Conservation (phyloP, 2,888 invertebrate species). For the Phortica magna region DNA sequence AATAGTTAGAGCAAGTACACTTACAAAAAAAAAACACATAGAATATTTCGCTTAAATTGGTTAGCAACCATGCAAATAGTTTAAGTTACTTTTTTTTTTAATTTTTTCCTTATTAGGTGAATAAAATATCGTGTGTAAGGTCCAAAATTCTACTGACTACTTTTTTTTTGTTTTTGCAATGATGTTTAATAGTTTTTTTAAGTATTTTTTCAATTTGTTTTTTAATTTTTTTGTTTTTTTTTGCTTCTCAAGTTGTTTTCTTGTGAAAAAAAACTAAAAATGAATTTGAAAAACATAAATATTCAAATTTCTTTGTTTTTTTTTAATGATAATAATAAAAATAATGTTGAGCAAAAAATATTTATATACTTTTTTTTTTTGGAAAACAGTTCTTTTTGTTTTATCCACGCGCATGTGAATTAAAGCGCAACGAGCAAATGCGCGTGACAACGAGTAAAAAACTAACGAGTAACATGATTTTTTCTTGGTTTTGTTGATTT, state of each 20-base stretch:
- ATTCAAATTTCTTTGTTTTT: constrained; percentile 34
- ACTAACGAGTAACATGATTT: background rate
- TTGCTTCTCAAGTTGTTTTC: constrained; percentile 45
- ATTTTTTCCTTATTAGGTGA: background rate
- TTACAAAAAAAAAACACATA: constrained; percentile 24
- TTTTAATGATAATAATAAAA: constrained; percentile 33
- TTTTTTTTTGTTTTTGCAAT: constrained; percentile 40
- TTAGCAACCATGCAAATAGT: constrained; percentile 18
- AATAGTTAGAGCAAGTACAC: constrained; percentile 49
- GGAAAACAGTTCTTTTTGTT: constrained; percentile 8
- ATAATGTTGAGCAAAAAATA: background rate
- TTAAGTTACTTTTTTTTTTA: constrained; percentile 32
- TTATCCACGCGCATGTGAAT: background rate
- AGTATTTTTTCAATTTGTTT: constrained; percentile 32
- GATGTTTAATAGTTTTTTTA: constrained; percentile 27
- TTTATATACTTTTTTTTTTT: constrained; percentile 7
- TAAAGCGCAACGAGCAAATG: background rate
- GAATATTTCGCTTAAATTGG: constrained; percentile 29
- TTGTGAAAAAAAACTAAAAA: constrained; percentile 25
- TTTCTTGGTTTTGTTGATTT: background rate
- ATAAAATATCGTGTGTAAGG: constrained; percentile 45
- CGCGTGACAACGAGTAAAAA: constrained; percentile 12
- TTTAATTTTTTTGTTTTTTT: constrained; percentile 17
- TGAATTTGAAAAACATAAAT: background rate
- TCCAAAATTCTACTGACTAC: constrained; percentile 56